Conservation (phyloP, 2,113 vertebrate genomes). For the Narcine bancroftii region DNA sequence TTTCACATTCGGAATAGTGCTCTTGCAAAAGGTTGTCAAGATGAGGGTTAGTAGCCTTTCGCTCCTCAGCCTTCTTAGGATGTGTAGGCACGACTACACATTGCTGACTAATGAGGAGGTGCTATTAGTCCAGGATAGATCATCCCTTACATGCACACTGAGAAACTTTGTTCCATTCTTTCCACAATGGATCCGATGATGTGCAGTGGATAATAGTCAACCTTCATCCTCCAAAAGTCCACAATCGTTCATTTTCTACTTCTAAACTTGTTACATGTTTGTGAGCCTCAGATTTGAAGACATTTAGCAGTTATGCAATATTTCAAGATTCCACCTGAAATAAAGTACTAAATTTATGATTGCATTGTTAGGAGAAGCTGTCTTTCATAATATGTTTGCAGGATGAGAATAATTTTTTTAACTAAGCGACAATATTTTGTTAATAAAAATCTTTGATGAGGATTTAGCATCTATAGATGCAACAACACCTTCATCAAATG, state of each 20-base stretch:
- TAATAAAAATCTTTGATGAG: background rate
- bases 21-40: too few relatives aligned
- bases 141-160: too few relatives aligned
- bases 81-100: too few relatives aligned
- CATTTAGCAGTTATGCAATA: background rate
- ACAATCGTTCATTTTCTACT: background rate
- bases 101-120: too few relatives aligned
- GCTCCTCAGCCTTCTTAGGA: too few relatives aligned
- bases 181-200: background rate
- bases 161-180: too few relatives aligned
- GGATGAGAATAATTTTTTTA: background rate
- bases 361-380: background rate
- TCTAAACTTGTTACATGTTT: background rate
- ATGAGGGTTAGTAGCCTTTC: too few relatives aligned
- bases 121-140: too few relatives aligned
- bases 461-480: background rate
- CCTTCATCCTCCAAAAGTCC: background rate
- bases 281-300: background rate
- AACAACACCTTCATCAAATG: conserved; percentile 31
- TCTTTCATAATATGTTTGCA: background rate
- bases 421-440: background rate
- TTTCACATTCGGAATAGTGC: too few relatives aligned
- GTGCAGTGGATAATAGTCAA: background rate
- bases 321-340: too few relatives aligned
- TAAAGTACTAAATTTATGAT: background rate